These are phyloP conservation scores for Pseudorhombus dupliciocellatus DNA, from an alignment of 2,113 vertebrate species.

Conservation along the genomic window DNA sequence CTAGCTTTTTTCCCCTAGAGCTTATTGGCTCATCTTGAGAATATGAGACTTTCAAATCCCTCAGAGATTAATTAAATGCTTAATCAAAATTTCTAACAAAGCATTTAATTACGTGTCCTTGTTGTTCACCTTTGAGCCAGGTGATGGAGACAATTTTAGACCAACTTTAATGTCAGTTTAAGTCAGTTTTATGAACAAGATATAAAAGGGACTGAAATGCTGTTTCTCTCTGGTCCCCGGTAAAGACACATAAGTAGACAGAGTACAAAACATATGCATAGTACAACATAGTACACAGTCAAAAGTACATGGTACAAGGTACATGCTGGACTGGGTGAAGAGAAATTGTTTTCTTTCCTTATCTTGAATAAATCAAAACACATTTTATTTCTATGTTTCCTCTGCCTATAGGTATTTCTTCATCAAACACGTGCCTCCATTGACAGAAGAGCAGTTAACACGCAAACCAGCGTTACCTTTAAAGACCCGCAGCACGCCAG, in stretches of 20 bases:
- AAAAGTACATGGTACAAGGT: too few species aligned
- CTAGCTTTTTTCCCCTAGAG: not conserved
- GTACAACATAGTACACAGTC: too few species aligned
- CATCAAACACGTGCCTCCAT: constrained; percentile 97
- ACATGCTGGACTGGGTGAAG: too few species aligned
- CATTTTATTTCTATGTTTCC: not conserved
- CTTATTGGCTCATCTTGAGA: not conserved
- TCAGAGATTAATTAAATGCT: not conserved
- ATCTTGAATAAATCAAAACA: not conserved
- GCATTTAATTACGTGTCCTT: too few species aligned
- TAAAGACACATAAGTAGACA: too few species aligned
- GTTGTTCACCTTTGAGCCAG: not conserved
- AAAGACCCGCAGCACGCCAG: constrained; percentile 98
- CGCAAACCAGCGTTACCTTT: constrained; percentile 96
- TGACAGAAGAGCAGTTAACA: constrained; percentile 97
- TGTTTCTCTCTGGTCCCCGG: too few species aligned
- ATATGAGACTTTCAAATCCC: not conserved
- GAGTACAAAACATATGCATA: too few species aligned
- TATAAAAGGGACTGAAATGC: too few species aligned
- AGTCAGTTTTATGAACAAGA: too few species aligned
- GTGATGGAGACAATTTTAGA: not conserved
- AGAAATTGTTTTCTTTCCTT: not conserved
- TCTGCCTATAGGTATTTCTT: constrained; percentile 89
- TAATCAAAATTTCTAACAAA: too few species aligned
- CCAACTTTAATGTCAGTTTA: too few species aligned